These are phyloP conservation scores for Strix uralensis DNA, from an alignment of 2,113 vertebrate species.

Conservation along the genomic window DNA sequence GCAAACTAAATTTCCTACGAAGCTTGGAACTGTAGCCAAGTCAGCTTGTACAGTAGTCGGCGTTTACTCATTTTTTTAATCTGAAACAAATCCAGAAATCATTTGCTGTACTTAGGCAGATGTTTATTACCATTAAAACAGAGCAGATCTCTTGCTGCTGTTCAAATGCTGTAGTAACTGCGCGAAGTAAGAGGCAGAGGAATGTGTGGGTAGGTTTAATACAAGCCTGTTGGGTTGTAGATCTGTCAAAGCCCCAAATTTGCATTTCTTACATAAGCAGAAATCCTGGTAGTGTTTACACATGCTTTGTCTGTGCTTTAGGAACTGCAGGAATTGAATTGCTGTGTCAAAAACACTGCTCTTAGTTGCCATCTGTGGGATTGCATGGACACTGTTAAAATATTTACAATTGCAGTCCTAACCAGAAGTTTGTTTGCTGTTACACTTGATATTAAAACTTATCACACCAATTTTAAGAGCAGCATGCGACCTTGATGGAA, in stretches of 20 bases:
- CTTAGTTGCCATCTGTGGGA: not conserved
- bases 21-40: not conserved
- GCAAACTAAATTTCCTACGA: not conserved
- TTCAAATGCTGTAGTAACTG: not conserved
- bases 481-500: fast-evolving
- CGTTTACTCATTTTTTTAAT: not conserved
- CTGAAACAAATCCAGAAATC: not conserved
- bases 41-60: not conserved
- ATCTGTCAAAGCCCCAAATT: not conserved
- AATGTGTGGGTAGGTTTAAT: not conserved
- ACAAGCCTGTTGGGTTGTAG: not conserved
- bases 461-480: fast-evolving
- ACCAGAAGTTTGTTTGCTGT: not conserved
- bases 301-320: not conserved
- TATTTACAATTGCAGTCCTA: not conserved
- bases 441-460: not conserved
- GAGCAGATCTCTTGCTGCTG: not conserved
- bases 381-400: not conserved
- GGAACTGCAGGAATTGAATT: not conserved
- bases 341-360: not conserved
- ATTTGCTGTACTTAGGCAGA: not conserved
- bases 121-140: not conserved
- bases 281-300: not conserved
- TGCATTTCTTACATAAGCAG: constrained; percentile 21
- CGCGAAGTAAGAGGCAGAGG: not conserved